Percentiles rank a stretch among this genome's conserved stretches.
phyloP scores from a whole-genome alignment of 2,113 vertebrate genomes.

The Notarius lentiginosus region DNA sequence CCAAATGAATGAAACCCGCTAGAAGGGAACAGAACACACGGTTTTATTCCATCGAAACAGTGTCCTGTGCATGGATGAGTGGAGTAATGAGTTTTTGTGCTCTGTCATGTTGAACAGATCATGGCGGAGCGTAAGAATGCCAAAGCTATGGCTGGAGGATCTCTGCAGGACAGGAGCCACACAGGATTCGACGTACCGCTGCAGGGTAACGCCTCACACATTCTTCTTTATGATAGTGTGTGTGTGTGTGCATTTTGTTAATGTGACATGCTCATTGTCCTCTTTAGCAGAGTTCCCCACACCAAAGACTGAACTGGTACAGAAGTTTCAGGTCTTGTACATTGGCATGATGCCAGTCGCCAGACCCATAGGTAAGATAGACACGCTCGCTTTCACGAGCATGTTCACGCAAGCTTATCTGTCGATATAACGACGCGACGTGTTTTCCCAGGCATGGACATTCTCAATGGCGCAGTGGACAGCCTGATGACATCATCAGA shows the following conservation, averaged over 20 bases:
- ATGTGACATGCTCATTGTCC: not conserved
- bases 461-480: slow-evolving; percentile 91
- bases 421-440: not conserved
- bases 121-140: slow-evolving; percentile 97
- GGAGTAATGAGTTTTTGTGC: not conserved
- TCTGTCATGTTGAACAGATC: slow-evolving; percentile 74
- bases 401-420: too few relatives aligned
- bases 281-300: slow-evolving; percentile 93
- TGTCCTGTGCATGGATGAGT: too few relatives aligned
- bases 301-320: slow-evolving; percentile 97
- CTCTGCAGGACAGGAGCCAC: slow-evolving; percentile 78
- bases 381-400: not conserved
- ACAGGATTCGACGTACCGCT: slow-evolving; percentile 87
- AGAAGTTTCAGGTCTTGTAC: slow-evolving; percentile 95
- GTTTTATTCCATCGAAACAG: too few relatives aligned
- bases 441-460: slow-evolving; percentile 85
- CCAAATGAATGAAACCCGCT: too few relatives aligned
- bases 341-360: slow-evolving; percentile 88
- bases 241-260: slow-evolving; percentile 22
- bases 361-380: slow-evolving; percentile 84
- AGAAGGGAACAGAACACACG: too few relatives aligned
- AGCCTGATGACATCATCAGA: slow-evolving; percentile 78
- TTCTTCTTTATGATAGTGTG: not conserved
- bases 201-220: slow-evolving; percentile 79
- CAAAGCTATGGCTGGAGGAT: slow-evolving; percentile 91